Conservation (phyloP, 2,888 invertebrate species). For the Drosophila vallismaia region DNA sequence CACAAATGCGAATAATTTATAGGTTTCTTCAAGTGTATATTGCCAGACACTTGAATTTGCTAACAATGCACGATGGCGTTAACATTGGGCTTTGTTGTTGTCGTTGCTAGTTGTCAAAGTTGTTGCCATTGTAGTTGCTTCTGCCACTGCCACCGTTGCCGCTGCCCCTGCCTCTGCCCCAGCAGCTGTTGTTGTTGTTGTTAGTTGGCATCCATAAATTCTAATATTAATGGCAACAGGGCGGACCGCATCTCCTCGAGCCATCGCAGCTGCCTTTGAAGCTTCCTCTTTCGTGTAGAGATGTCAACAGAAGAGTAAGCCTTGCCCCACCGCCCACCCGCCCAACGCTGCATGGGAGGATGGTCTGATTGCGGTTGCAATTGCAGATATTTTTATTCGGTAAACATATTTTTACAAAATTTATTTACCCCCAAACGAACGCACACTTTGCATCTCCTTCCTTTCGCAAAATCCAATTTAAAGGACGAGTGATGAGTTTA, state of each 20-base stretch:
- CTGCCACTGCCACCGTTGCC: conserved; percentile 5
- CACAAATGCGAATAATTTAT: no score
- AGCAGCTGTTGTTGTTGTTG: conserved; percentile 48
- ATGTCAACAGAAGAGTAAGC: conserved; percentile 53
- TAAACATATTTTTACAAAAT: conserved; percentile 71
- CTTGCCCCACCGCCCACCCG: not conserved
- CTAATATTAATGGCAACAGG: conserved; percentile 70
- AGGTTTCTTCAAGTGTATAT: conserved; percentile 14
- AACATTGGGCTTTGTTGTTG: conserved; percentile 63
- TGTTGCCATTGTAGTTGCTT: conserved; percentile 35
- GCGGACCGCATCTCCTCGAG: conserved; percentile 29
- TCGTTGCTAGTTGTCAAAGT: conserved; percentile 46
- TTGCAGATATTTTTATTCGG: conserved; percentile 56
- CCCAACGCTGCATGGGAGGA: conserved; percentile 11
- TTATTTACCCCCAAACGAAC: conserved; percentile 48
- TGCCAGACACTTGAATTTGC: conserved; percentile 71
- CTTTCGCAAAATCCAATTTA: conserved; percentile 66
- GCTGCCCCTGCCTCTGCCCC: conserved; percentile 12
- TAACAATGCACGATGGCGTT: conserved; percentile 72
- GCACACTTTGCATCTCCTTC: conserved; percentile 28
- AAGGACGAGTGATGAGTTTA: conserved; percentile 59
- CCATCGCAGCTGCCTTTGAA: conserved; percentile 61
- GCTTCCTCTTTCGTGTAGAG: conserved; percentile 47
- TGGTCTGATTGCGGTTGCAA: conserved; percentile 67
- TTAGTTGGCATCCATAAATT: conserved; percentile 75